A percentile compares a stretch with the other conserved stretches of the same genome.
Evolutionary conservation across 2,113 vertebrate genomes (phyloP).

Genomic region (Rafetus swinhoei): DNA sequence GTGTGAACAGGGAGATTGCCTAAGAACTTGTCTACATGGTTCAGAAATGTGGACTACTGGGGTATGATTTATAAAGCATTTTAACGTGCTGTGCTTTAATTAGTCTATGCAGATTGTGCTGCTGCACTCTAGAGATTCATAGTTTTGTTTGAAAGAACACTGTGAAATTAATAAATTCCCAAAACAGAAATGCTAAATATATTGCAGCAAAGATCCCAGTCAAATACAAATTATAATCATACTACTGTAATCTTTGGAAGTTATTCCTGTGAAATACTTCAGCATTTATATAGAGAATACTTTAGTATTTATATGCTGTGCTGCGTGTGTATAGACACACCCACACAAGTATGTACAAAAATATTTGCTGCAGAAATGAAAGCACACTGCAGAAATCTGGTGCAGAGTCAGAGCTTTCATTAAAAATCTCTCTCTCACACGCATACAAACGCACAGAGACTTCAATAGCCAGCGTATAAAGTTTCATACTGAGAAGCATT

Average conservation of each 20-base stretch:
- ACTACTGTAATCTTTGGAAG: neutral
- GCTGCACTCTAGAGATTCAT: too few relatives aligned
- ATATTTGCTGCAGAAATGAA: neutral
- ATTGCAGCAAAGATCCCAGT: slow-evolving; percentile 31
- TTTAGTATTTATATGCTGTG: neutral
- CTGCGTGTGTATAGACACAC: neutral
- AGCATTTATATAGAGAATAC: neutral
- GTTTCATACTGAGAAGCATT: neutral
- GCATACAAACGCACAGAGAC: neutral
- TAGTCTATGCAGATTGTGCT: neutral
- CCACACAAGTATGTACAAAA: neutral
- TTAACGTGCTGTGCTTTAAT: neutral
- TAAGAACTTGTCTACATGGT: neutral
- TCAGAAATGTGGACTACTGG: neutral
- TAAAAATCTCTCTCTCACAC: neutral
- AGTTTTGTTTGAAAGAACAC: too few relatives aligned
- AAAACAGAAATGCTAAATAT: neutral
- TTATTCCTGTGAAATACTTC: neutral
- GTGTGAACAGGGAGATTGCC: too few relatives aligned
- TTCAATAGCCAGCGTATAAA: neutral
- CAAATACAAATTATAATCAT: slow-evolving; percentile 27
- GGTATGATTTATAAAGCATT: neutral
- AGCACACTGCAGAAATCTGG: neutral
- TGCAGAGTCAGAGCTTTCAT: neutral
- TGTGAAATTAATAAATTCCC: neutral